Conservation (phyloP, 2,797 vertebrate species). For the Phaenicophaeus curvirostris region DNA sequence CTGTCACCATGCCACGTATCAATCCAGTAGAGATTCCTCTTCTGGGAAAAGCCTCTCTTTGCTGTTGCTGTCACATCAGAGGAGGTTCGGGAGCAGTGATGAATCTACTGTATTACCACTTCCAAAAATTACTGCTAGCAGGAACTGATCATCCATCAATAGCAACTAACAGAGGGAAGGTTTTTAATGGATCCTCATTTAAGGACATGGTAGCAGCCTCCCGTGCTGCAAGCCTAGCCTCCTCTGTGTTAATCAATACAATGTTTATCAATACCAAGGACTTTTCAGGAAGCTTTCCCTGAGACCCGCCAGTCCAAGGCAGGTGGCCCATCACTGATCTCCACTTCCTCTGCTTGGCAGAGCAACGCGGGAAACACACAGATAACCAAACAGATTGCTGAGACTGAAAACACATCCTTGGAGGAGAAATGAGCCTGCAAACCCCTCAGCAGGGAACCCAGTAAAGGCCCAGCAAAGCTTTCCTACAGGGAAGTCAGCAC, state of each 20-base stretch:
- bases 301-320: accelerated
- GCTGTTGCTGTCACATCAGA: not conserved
- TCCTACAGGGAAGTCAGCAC: not conserved
- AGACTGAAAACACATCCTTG: not conserved
- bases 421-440: not conserved
- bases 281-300: not conserved
- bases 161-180: not conserved
- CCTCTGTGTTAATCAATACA: accelerated
- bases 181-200: not conserved
- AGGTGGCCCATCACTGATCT: not conserved
- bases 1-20: not conserved
- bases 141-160: not conserved
- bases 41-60: not conserved
- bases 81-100: not conserved
- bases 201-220: not conserved
- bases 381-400: not conserved
- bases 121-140: not conserved
- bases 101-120: not conserved
- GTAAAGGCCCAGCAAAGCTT: not conserved
- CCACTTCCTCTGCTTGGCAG: not conserved
- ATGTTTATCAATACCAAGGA: accelerated
- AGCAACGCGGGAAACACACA: not conserved
- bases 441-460: not conserved
- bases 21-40: not conserved
- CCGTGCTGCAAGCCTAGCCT: not conserved